phyloP scores from a whole-genome alignment of 1,140 invertebrate species.

The Eufriesea mexicana region DNA sequence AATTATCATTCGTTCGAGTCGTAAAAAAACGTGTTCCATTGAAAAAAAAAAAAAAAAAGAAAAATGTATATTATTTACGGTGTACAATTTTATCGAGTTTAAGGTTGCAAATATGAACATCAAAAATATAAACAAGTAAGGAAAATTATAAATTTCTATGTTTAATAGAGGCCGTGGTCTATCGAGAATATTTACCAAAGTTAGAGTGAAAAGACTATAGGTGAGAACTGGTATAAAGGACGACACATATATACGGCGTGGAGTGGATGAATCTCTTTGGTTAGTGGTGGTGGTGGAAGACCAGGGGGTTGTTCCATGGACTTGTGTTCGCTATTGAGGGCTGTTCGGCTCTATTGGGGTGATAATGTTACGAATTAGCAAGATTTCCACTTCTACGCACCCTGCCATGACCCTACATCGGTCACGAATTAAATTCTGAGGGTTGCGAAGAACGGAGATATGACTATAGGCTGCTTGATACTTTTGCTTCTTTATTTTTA shows the following conservation, averaged over 20 bases:
- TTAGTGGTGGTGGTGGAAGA: slow-evolving; percentile 68
- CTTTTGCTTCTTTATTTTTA: neutral
- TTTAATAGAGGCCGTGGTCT: too few species aligned
- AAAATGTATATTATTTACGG: neutral
- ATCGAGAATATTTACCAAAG: slow-evolving; percentile 26
- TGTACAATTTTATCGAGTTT: too few species aligned
- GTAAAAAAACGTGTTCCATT: too few species aligned
- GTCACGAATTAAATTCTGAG: slow-evolving; percentile 65
- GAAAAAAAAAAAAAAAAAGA: neutral
- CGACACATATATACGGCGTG: slow-evolving; percentile 55
- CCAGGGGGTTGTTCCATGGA: slow-evolving; percentile 67
- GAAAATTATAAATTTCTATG: neutral
- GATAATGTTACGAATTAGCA: slow-evolving; percentile 80
- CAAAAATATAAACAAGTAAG: neutral
- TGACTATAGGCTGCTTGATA: neutral
- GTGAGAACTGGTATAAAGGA: slow-evolving; percentile 42
- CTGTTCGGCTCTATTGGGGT: slow-evolving; percentile 76
- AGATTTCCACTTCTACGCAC: slow-evolving; percentile 73
- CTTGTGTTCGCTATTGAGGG: slow-evolving; percentile 72
- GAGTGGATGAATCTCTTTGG: slow-evolving; percentile 73
- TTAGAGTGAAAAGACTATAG: slow-evolving; percentile 62
- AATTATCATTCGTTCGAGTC: neutral
- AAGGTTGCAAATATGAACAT: neutral
- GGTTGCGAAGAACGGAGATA: neutral
- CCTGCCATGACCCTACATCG: slow-evolving; percentile 28